Evolutionary conservation across 1,140 invertebrate species (phyloP).

Genomic region (Anagrus nilaparvatae): DNA sequence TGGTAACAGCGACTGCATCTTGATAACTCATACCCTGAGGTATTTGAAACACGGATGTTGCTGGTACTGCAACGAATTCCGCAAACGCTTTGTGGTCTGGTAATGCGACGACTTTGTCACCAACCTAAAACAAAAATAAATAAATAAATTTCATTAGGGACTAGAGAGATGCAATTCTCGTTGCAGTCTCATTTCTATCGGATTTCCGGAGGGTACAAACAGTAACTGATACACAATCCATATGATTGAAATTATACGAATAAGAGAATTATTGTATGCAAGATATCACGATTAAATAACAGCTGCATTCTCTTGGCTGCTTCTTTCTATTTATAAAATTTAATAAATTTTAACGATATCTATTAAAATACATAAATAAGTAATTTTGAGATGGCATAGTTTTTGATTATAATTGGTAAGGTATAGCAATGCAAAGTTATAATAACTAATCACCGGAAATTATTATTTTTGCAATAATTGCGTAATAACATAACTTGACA

Average conservation of each 20-base stretch:
- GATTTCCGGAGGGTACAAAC: not conserved
- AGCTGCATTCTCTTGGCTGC: no score
- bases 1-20: slow-evolving; percentile 73
- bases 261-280: not conserved
- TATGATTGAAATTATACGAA: not conserved
- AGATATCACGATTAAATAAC: no score
- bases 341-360: no score
- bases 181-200: not conserved
- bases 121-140: slow-evolving; percentile 51
- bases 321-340: no score
- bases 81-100: slow-evolving; percentile 79
- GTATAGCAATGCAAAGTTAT: no score
- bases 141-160: not conserved
- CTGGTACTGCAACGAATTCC: slow-evolving; percentile 67
- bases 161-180: no score
- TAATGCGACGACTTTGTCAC: slow-evolving; percentile 74
- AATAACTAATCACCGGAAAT: no score
- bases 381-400: no score
- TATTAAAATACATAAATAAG: no score
- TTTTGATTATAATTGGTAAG: no score
- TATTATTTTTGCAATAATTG: no score
- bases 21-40: slow-evolving; percentile 65
- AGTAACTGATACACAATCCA: not conserved
- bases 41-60: slow-evolving; percentile 68
- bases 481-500: no score